Evolutionary conservation across 2,888 invertebrate species (phyloP), one percentile per base, ranked within the genome.

Genomic region (Amphipyra tragopoginis): DNA sequence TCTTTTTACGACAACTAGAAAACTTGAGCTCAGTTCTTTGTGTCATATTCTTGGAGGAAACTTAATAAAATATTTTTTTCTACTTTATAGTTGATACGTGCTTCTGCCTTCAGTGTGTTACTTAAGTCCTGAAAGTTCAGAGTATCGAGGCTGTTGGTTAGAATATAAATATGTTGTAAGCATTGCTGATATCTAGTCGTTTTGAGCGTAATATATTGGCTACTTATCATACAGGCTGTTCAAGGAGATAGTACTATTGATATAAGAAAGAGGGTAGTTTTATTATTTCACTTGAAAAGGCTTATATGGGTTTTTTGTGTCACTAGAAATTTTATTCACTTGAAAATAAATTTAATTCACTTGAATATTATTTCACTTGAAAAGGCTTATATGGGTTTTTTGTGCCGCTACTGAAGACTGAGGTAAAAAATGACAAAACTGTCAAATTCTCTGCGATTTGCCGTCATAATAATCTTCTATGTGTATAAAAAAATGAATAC

Each of bases 11-110:
- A 75, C 65, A 77, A 65, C 66, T 79, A 72, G 76, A 70, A 77
- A 77, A 75, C 69, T 75, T 40, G 44, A 15, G 42, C 74, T 61
- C 43, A 67, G 45, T 78, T 68, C 75, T 75, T 68, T 79, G 69
- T 72, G 77, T 79, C 79, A 79, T 77, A 79, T 79, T 77, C 79
- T 79, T 64, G 54, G 61, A 52, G 65, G 51, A 76, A 79, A 79
- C 65, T 77, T 68, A 70, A 79, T 79, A 79, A 76, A 67, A 71
- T 70, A 74, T 76, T 61, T 79, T 77, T 79, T 68, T 79, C 66
- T 77, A 73, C 38, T 79, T 77, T 77, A 77, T 77, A 73, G 77
- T 67, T 62, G 45, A 50, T 62, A 64, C 77, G 79, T 77, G 77
- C 42, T 63, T 44, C 38, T 34, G 61, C 55, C 44, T 62, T 60